Percentiles rank a stretch among this genome's conserved stretches.
phyloP scores from a whole-genome alignment of 2,888 invertebrate genomes.

The Acronicta leporina region DNA sequence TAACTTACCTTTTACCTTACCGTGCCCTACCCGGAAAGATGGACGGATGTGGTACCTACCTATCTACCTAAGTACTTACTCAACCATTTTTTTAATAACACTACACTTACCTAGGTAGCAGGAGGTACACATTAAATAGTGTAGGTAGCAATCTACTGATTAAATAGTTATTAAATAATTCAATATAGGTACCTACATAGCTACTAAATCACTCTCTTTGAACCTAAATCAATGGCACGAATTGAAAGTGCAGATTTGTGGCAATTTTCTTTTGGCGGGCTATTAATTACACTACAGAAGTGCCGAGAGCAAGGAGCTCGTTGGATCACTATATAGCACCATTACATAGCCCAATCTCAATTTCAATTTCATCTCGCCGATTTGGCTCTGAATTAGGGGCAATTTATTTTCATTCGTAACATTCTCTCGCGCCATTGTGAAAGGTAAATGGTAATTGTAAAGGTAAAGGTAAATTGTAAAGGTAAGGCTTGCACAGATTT shows the following conservation, averaged over 20 bases:
- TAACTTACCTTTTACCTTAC: too few relatives aligned
- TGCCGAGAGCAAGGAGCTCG: constrained; percentile 56
- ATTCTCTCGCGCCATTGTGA: constrained; percentile 56
- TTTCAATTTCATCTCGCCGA: constrained; percentile 77
- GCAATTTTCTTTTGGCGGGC: constrained; percentile 66
- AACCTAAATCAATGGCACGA: constrained; percentile 43
- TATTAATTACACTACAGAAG: constrained; percentile 68
- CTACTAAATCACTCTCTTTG: background rate
- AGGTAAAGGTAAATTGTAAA: constrained; percentile 71
- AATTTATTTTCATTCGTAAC: constrained; percentile 78
- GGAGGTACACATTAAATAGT: background rate
- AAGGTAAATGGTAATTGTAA: constrained; percentile 71
- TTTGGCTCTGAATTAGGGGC: constrained; percentile 73
- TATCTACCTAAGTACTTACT: too few relatives aligned
- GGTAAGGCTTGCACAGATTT: constrained; percentile 66
- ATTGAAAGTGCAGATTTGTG: constrained; percentile 64
- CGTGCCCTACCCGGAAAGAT: too few relatives aligned
- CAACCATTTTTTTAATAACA: too few relatives aligned
- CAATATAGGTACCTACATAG: too few relatives aligned
- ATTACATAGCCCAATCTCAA: constrained; percentile 68
- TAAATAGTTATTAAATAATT: background rate
- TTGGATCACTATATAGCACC: constrained; percentile 61
- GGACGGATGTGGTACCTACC: too few relatives aligned
- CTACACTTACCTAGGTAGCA: too few relatives aligned
- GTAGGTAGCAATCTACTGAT: background rate